Evolutionary conservation across 30 jellyfish, hydroid and myxozoan genomes (phyloP), one percentile per base, ranked within the genome.

Genomic region (Aurelia aurita complex sp. Pacific): DNA sequence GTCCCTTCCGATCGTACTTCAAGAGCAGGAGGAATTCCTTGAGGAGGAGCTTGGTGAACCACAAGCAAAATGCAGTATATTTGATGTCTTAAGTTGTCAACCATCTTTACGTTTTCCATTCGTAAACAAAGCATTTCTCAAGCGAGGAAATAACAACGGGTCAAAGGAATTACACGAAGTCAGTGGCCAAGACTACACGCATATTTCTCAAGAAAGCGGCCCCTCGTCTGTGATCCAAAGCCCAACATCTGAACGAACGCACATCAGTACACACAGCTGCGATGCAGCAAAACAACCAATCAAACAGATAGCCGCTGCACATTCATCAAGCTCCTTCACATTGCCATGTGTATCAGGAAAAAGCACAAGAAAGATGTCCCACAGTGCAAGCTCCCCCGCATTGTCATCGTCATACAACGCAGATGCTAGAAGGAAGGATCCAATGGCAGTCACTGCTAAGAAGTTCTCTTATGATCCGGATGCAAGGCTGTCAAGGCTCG

Each of bases 381-480:
- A 61, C 67, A 77, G 87, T 65, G 61, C 73, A 35, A 77, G 87
- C 67, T 77, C 87, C 12, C 87, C 87, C 1, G 87, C 77, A 55
- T 57, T 77, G 11, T 18, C 75, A 9, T 15, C 75, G 8, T 15
- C 75, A 10, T 59, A 69, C 63, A 64, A 57, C 16, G 15, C 77
- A 38, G 75, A 75, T 5, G 53, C 57, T 40, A 52, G 62, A 18
- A 46, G 85, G 10, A 53, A 72, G 10, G 53, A 19, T 6, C 62
- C 85, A 32, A n/a, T 51, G 40, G 73, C 68, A 50, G 62, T 72
- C 15, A 18, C 64, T 1, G 38, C 51, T 32, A 51, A 40, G 73
- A 75, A 54, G 32, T 62, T 34, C 29, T 10, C 74, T 17, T 18
- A 55, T n/a, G 60, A 75, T 7, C 68, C 36, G 61, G 74, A 75